Evolutionary conservation across 2,113 vertebrate genomes (phyloP), one percentile per base, ranked within the genome.

Genomic region (Datnioides undecimradiatus): DNA sequence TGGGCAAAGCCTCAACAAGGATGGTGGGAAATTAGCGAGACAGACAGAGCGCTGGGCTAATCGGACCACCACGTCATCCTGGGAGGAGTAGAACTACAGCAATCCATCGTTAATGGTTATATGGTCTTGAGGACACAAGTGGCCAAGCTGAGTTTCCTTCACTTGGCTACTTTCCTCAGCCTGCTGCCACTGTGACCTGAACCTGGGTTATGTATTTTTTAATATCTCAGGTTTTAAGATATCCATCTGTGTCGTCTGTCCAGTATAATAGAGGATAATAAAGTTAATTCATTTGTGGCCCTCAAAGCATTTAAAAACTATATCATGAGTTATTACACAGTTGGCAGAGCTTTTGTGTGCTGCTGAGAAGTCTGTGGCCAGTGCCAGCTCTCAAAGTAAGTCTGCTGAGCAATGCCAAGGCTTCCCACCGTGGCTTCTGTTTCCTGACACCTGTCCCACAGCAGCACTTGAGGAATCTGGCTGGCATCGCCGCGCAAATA

Each of bases 381-480:
- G 17, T 86, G 83, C 78, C 78, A 84, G 27, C 45, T 86, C 77
- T 66, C 74, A 51, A 65, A n/a, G n/a, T 63, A 33, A 41, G 41
- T 70, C 45, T 66, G 54, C 12, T 34, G 66, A 11, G 46, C 33
- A 29, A 73, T 27, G 72, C 72, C 75, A 82, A 77, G 67, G 52
- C 27, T n/a, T 58, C 78, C 78, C 49, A 64, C 77, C 34, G 73
- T 40, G 25, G 57, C 31, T 41, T 70, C 77, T 73, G 59, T 62
- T 79, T 76, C 45, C 66, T 31, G 21, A 84, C 80, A 88, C 71
- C 86, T 86, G 80, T 78, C 69, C 66, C 73, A 54, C 73, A 85
- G 82, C 73, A 84, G 84, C 82, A 79, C 64, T 52, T 63, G 67
- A 78, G 45, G 65, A 73, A 52, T 70, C 58, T 8, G 27, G 48